Evolutionary conservation across 2,888 invertebrate genomes (phyloP), one percentile per base, ranked within the genome.

Genomic region (Galeopsomyia nigrocyanea): DNA sequence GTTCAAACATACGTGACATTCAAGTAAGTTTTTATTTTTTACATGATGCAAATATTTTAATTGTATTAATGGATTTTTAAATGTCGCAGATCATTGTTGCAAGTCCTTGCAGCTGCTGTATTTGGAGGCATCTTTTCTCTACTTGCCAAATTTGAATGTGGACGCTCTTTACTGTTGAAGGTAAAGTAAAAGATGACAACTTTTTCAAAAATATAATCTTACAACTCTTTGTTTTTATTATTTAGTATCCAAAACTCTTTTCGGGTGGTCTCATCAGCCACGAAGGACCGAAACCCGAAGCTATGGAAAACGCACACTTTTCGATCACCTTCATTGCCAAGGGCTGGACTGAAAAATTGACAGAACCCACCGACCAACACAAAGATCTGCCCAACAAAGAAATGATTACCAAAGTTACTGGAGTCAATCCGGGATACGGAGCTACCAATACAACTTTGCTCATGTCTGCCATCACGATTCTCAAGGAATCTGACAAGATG

Each of bases 371-470:
- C 26, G 91, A 90, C 72, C 84, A 89, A 67, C 90, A 90, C 79
- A 81, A 86, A 2, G 88, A 88, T 0, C 87, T 89, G 16, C 93
- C 94, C 0, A 89, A 91, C 67, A 93, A 92, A 82, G 89, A 87
- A 61, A 85, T 95, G 55, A 88, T 90, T 51, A 92, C 90, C 0
- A 90, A 89, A 88, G 93, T 96, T 16, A 84, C 88, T 19, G 92
- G 91, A 0, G 81, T 76, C 68, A 93, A 95, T 87, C 93, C 94
- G 2, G 97, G 94, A 17, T 98, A 98, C 88, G 93, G 94, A 2
- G 90, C 93, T 10, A 97, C 96, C 0, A 92, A 93, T 70, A 90
- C 90, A 6, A 90, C 92, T 56, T 82, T 96, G 74, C 88, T 97
- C 6, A 88, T 92, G 74, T 88, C 93, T 58, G 98, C 94, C 0